These are phyloP conservation scores for Himantopus leucocephalus DNA, from an alignment of 2,113 vertebrate genomes.

Conservation along the genomic window DNA sequence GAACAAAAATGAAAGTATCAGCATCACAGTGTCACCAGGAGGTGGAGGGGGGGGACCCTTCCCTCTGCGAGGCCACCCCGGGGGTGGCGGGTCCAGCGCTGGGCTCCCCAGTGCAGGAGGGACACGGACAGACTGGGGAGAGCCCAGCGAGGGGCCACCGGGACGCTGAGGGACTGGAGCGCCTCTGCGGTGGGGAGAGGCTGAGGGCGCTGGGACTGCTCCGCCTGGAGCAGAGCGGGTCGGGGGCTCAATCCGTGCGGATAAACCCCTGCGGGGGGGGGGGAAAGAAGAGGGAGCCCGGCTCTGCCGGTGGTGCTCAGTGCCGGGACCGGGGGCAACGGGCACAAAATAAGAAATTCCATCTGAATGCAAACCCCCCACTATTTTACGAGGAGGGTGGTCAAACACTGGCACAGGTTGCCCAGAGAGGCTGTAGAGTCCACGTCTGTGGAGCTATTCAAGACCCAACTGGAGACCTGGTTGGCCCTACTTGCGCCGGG, in stretches of 20 bases:
- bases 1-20: not conserved
- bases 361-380: not conserved
- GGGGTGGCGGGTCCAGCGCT: not conserved
- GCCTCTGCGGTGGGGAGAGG: not conserved
- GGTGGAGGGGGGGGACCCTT: not conserved
- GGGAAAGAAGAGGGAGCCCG: too few relatives aligned
- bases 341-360: not conserved
- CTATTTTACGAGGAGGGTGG: not conserved
- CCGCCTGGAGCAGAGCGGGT: too few relatives aligned
- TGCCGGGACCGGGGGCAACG: not conserved
- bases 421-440: not conserved
- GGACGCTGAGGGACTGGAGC: not conserved
- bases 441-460: not conserved
- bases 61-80: not conserved
- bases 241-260: too few relatives aligned
- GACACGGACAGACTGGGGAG: not conserved
- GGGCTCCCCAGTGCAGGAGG: not conserved
- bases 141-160: not conserved
- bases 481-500: not conserved
- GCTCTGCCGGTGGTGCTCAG: too few relatives aligned
- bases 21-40: not conserved
- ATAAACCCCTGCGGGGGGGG: too few relatives aligned
- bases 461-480: not conserved
- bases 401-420: not conserved
- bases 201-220: not conserved